phyloP scores from a whole-genome alignment of 2,113 vertebrate genomes.

The Corythornis cristatus region DNA sequence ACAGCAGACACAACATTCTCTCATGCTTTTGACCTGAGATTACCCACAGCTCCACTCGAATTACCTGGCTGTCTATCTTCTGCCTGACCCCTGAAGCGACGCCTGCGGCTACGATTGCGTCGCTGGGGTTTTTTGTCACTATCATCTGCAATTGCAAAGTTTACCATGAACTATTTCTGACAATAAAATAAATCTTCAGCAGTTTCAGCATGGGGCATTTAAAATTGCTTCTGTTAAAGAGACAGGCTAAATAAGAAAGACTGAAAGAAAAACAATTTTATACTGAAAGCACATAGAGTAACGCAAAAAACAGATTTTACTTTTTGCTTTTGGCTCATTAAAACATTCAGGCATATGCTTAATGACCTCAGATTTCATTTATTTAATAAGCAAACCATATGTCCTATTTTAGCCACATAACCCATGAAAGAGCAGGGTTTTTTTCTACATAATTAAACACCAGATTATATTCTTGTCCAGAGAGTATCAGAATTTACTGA shows the following conservation, averaged over 20 bases:
- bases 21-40: conserved; percentile 80
- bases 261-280: conserved; percentile 39
- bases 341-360: conserved; percentile 50
- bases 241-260: conserved; percentile 57
- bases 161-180: conserved; percentile 80
- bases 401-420: conserved; percentile 29
- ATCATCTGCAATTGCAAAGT: conserved; percentile 92
- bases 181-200: conserved; percentile 61
- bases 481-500: background rate
- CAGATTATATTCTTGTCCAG: background rate
- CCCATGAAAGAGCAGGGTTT: background rate
- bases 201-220: conserved; percentile 65
- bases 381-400: background rate
- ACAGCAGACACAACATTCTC: conserved; percentile 80
- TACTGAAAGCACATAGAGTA: conserved; percentile 51
- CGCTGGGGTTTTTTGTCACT: conserved; percentile 93
- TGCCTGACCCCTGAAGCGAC: conserved; percentile 89
- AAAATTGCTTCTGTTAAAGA: conserved; percentile 63
- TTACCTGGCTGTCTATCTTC: conserved; percentile 99
- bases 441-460: background rate
- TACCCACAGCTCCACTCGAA: conserved; percentile 74
- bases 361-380: conserved; percentile 47
- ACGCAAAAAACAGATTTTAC: conserved; percentile 24
- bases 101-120: conserved; percentile 97
- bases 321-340: conserved; percentile 38